Evolutionary conservation across 2,888 invertebrate genomes (phyloP).

Genomic region (Neria commutata): DNA sequence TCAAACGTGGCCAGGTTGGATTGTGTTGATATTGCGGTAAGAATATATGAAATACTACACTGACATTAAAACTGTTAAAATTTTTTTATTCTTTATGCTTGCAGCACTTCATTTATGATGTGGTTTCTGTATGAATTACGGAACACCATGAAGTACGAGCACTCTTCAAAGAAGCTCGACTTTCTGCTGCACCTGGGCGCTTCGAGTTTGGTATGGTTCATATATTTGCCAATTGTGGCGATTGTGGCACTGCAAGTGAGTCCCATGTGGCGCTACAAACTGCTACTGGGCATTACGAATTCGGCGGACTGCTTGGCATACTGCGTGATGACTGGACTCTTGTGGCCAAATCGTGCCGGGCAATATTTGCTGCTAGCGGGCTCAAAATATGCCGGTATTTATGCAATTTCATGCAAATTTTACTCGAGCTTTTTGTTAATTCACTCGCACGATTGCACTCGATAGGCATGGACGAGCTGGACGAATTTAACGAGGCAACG

Average conservation of each 20-base stretch:
- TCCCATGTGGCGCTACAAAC: constrained; percentile 93
- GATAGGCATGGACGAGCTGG: constrained; percentile 78
- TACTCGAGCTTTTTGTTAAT: not conserved
- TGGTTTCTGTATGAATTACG: constrained; percentile 83
- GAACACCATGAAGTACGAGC: constrained; percentile 80
- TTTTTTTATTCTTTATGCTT: too few species aligned
- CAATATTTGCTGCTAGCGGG: constrained; percentile 86
- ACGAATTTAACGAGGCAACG: constrained; percentile 90
- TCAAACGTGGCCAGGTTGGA: constrained; percentile 97
- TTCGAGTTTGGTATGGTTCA: constrained; percentile 97
- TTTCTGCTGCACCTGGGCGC: constrained; percentile 97
- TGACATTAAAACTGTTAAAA: not conserved
- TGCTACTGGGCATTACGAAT: constrained; percentile 91
- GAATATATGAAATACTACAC: not conserved
- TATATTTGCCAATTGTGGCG: constrained; percentile 93
- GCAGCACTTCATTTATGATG: constrained; percentile 78
- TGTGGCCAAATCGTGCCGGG: constrained; percentile 94
- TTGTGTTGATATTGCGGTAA: constrained; percentile 79
- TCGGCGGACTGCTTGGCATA: constrained; percentile 95
- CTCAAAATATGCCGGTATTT: constrained; percentile 67
- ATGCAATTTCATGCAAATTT: not conserved
- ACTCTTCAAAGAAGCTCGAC: constrained; percentile 82
- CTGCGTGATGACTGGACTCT: constrained; percentile 91
- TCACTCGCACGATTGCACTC: too few species aligned
- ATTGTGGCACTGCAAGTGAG: constrained; percentile 92